Conservation (phyloP, 2,888 invertebrate species). For the Tanypteryx hageni region DNA sequence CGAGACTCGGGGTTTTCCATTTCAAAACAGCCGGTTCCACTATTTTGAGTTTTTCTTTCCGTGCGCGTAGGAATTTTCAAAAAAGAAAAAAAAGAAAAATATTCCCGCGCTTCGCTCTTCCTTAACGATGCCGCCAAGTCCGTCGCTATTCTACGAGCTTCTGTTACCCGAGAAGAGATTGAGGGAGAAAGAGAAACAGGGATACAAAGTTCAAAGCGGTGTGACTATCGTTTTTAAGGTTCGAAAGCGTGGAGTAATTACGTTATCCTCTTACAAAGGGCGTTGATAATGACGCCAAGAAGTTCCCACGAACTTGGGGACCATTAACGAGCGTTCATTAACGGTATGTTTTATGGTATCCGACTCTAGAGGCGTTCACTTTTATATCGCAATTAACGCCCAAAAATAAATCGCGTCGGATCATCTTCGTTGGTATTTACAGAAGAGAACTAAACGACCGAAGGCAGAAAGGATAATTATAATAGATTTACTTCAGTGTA, state of each 20-base stretch:
- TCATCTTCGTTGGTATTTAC: no score
- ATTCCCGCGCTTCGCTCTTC: neutral
- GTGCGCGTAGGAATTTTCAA: neutral
- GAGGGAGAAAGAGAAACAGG: neutral
- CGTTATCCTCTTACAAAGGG: neutral
- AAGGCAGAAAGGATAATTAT: no score
- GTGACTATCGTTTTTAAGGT: neutral
- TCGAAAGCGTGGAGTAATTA: constrained; percentile 12
- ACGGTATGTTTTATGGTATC: neutral
- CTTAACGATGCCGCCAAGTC: neutral
- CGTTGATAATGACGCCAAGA: neutral
- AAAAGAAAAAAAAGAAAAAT: neutral
- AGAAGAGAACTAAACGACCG: no score
- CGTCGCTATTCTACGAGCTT: neutral
- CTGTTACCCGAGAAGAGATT: neutral
- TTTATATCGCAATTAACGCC: neutral
- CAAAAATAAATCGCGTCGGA: neutral
- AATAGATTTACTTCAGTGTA: no score
- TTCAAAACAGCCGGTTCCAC: constrained; percentile 48
- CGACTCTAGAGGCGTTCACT: neutral
- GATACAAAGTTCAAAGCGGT: neutral
- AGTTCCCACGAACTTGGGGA: neutral
- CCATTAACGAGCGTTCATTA: neutral
- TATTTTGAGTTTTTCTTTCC: constrained; percentile 2
- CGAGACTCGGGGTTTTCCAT: constrained; percentile 19